These are phyloP conservation scores for Microplitis deprimator DNA, from an alignment of 2,888 invertebrate species.

Conservation along the genomic window DNA sequence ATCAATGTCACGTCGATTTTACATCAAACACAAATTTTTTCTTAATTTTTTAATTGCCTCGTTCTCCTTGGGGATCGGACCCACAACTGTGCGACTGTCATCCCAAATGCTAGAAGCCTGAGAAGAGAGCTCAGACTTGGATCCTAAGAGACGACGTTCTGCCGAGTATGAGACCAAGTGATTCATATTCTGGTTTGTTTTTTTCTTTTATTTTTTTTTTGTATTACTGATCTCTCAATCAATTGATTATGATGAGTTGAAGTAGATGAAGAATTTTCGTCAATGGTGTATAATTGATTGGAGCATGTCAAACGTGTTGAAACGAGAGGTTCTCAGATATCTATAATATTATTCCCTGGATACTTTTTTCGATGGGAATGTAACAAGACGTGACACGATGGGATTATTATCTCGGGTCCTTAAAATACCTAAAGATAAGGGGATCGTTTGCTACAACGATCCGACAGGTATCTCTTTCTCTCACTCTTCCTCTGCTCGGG, in stretches of 20 bases:
- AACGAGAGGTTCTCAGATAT: background rate
- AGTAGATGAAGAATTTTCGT: background rate
- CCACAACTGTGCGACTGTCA: conserved; percentile 20
- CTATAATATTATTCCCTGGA: background rate
- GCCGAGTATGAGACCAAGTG: background rate
- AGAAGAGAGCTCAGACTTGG: conserved; percentile 3
- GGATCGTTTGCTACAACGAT: conserved; percentile 10
- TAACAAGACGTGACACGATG: conserved; percentile 26
- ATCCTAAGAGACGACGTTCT: background rate
- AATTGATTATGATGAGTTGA: background rate
- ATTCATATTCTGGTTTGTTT: background rate
- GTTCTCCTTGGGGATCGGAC: conserved; percentile 34
- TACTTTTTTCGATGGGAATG: conserved; percentile 11
- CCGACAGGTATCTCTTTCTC: conserved; percentile 16
- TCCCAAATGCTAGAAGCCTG: background rate
- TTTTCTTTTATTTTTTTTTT: background rate
- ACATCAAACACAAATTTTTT: conserved; percentile 5
- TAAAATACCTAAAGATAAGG: conserved; percentile 27
- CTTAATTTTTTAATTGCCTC: conserved; percentile 36
- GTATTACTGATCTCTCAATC: conserved; percentile 1
- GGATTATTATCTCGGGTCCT: conserved; percentile 24
- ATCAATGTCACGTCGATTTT: background rate
- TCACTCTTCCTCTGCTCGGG: background rate
- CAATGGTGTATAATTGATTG: conserved; percentile 1
- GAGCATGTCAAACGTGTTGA: background rate